Evolutionary conservation across 2,113 vertebrate species (phyloP).

Genomic region (Arenaria interpres): DNA sequence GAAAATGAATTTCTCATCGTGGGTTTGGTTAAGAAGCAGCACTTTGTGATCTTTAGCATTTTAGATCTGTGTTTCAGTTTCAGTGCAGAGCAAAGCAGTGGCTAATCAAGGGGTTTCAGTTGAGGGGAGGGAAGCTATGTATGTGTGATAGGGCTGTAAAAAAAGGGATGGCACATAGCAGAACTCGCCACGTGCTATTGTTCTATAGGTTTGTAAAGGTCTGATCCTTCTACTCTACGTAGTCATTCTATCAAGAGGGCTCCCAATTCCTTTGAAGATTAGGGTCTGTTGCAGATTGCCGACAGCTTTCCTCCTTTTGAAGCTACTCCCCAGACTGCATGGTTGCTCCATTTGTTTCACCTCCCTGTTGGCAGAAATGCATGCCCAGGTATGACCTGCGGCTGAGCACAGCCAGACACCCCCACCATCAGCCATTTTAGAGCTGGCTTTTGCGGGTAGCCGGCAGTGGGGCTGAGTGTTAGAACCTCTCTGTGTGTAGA

Average conservation of each 20-base stretch:
- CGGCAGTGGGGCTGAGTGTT: neutral
- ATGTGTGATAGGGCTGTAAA: neutral
- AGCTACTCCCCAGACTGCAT: neutral
- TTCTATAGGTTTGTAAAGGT: neutral
- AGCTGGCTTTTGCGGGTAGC: neutral
- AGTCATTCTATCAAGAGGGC: neutral
- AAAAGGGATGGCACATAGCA: neutral
- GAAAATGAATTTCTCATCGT: neutral
- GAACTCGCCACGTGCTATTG: neutral
- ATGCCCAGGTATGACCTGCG: neutral
- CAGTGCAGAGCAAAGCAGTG: neutral
- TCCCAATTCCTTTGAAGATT: neutral
- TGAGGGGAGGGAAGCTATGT: neutral
- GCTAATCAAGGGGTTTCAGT: neutral
- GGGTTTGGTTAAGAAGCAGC: neutral
- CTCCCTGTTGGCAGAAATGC: neutral
- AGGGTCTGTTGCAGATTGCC: neutral
- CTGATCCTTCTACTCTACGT: neutral
- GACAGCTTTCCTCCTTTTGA: neutral
- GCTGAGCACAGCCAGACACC: neutral
- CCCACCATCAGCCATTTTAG: neutral
- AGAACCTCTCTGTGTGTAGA: neutral
- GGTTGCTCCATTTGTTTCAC: neutral
- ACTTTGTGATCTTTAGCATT: neutral
- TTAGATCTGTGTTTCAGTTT: neutral